Conservation (phyloP, 2,113 vertebrate species). For the Anser cygnoides region DNA sequence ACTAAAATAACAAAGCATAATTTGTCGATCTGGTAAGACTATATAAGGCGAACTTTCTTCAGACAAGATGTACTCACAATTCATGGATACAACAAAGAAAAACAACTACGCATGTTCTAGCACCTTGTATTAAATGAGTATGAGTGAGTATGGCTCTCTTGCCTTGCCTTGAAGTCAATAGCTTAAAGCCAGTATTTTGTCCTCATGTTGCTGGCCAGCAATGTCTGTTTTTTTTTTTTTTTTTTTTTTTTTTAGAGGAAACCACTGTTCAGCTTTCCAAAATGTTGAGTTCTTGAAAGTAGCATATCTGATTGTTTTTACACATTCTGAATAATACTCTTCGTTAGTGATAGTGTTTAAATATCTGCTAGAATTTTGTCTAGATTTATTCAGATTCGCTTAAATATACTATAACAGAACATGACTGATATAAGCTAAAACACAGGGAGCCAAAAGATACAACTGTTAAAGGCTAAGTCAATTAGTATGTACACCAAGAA, state of each 20-base stretch:
- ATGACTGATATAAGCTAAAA: not conserved
- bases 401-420: not conserved
- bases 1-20: not conserved
- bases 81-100: not conserved
- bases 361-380: not conserved
- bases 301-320: not conserved
- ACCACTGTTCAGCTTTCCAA: not conserved
- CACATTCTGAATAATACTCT: not conserved
- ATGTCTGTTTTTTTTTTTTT: not conserved
- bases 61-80: not conserved
- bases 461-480: not conserved
- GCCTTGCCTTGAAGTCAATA: not conserved
- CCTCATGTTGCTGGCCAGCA: not conserved
- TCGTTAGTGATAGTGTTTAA: not conserved
- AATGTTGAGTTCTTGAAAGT: not conserved
- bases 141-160: not conserved
- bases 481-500: not conserved
- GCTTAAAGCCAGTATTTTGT: not conserved
- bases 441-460: not conserved
- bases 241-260: not conserved
- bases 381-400: not conserved
- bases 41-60: not conserved
- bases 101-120: not conserved
- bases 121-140: not conserved
- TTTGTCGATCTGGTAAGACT: not conserved